These are phyloP conservation scores for Calameuta idolon DNA, from an alignment of 2,888 invertebrate species.

Conservation along the genomic window DNA sequence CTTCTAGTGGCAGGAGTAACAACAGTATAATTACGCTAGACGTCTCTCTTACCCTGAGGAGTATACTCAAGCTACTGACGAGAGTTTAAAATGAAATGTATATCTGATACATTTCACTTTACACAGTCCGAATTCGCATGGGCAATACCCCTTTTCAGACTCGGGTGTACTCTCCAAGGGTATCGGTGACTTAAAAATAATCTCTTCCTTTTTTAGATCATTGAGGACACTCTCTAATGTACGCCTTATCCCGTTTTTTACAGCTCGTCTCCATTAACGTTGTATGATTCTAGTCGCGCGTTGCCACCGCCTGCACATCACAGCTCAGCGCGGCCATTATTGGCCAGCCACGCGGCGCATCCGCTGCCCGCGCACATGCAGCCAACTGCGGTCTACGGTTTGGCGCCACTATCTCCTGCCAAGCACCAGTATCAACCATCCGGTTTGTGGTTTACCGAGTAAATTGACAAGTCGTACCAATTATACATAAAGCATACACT, in stretches of 20 bases:
- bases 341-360: conserved; percentile 78
- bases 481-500: not conserved
- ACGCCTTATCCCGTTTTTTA: conserved; percentile 45
- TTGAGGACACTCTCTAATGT: conserved; percentile 49
- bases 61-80: not conserved
- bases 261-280: conserved; percentile 66
- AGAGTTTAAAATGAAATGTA: not conserved
- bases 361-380: conserved; percentile 87
- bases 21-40: not conserved
- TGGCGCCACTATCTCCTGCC: conserved; percentile 78
- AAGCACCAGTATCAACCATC: conserved; percentile 78
- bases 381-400: conserved; percentile 74
- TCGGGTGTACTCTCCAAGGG: not conserved
- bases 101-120: not conserved
- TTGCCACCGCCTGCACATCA: conserved; percentile 88
- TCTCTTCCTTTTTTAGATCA: conserved; percentile 25
- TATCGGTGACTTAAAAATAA: not conserved
- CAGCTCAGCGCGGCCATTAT: conserved; percentile 77
- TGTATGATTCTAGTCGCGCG: conserved; percentile 70
- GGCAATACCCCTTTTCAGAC: not conserved
- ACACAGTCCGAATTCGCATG: not conserved
- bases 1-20: not conserved
- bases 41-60: not conserved
- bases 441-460: conserved; percentile 84
- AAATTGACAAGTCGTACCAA: conserved; percentile 38